phyloP scores from a whole-genome alignment of 2,888 invertebrate genomes.

The Ectemnius cavifrons region DNA sequence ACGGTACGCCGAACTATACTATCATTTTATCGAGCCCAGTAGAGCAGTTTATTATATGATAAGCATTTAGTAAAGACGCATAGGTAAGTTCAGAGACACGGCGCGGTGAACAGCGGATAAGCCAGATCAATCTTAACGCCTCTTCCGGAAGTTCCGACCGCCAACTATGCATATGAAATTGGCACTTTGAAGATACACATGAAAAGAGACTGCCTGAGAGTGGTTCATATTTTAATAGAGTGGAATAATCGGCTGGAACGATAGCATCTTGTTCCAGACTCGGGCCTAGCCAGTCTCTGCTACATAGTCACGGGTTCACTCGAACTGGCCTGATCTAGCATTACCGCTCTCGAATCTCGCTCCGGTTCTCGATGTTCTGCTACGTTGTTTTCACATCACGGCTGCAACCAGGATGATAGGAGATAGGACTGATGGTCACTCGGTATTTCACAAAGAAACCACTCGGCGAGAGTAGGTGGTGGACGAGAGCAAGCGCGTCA shows the following conservation, averaged over 20 bases:
- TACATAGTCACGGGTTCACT: not conserved
- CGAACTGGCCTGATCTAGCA: not conserved
- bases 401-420: not conserved
- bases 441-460: conserved; percentile 48
- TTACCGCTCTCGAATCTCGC: not conserved
- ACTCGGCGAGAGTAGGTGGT: conserved; percentile 36
- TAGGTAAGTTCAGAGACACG: too few relatives aligned
- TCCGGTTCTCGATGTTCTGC: not conserved
- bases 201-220: not conserved
- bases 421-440: not conserved
- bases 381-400: not conserved
- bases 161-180: conserved; percentile 23
- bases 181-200: conserved; percentile 3
- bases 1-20: not conserved
- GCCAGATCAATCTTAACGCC: conserved; percentile 32
- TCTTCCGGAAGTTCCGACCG: conserved; percentile 20
- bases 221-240: conserved; percentile 5
- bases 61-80: too few relatives aligned
- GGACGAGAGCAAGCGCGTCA: conserved; percentile 9
- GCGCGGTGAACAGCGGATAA: not conserved
- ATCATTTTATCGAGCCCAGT: conserved; percentile 12
- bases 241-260: too few relatives aligned
- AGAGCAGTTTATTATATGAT: too few relatives aligned
- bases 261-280: not conserved
- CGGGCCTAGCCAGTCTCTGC: not conserved